These are phyloP conservation scores for Gnathonemus echidnorhynchus DNA, from an alignment of 2,113 vertebrate species.

Conservation along the genomic window DNA sequence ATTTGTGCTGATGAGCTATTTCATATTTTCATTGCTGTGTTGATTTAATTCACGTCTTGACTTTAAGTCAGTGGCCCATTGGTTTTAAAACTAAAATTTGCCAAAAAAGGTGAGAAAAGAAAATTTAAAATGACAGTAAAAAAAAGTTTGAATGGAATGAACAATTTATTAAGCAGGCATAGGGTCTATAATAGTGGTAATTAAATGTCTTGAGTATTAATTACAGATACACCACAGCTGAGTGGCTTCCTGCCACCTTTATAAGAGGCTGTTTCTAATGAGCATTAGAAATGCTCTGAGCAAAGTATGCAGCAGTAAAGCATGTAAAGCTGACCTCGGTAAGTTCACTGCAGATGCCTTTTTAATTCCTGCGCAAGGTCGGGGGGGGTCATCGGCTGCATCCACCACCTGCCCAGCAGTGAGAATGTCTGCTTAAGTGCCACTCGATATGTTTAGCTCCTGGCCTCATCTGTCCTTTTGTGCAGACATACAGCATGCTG, in stretches of 20 bases:
- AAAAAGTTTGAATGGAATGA: neutral
- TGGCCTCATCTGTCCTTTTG: neutral
- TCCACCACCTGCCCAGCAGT: slow-evolving; percentile 13
- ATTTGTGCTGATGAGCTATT: neutral
- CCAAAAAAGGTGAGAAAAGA: neutral
- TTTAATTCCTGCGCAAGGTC: slow-evolving; percentile 8
- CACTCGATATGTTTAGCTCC: slow-evolving; percentile 9
- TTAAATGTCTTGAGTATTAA: neutral
- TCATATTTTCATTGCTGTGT: neutral
- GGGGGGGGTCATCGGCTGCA: neutral
- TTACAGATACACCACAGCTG: neutral
- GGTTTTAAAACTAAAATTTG: neutral
- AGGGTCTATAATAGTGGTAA: neutral
- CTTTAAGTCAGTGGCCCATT: neutral
- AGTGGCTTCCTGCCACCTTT: neutral
- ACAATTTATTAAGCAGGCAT: neutral
- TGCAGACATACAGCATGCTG: neutral
- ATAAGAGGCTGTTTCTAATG: neutral
- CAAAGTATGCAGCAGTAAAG: neutral
- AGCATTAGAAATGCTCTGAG: neutral
- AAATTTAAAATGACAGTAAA: neutral
- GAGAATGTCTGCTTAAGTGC: neutral
- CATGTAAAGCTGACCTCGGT: neutral
- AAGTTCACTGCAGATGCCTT: neutral
- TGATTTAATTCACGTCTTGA: neutral